Evolutionary conservation across 2,888 invertebrate species (phyloP), one percentile per base, ranked within the genome.

Genomic region (Itoplectis maculator): DNA sequence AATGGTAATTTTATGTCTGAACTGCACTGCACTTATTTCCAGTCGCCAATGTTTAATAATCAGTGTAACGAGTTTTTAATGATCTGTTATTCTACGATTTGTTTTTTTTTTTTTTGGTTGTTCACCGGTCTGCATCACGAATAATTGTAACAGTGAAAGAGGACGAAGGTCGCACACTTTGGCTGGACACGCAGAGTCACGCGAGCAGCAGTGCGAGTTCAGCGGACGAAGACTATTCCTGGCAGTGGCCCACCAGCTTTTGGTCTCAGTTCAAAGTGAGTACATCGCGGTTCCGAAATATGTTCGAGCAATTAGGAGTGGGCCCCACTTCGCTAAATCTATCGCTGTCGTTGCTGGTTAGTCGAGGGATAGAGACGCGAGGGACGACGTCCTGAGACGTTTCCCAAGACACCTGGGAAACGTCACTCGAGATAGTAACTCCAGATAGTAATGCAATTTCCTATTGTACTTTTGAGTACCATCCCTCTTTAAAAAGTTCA

Each of bases 181-280:
- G 96, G 95, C 93, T 95, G 87, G 95, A 96, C 90, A 95, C 95
- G 61, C 95, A 96, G 89, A 96, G 96, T 81, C 95, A 95, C 88
- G 95, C 95, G 40, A 95, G 95, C 61, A 95, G 95, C 49, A 95
- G 94, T 68, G 94, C 94, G 70, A 95, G 95, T 90, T 95, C 95
- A 69, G 94, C 95, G 69, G 95, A 95, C 86, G 95, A 95, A 88
- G 95, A 96, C 87, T 95, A 94, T 86, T 94, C 95, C 89, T 94
- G 96, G 93, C 94, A 95, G 80, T 96, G 96, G 95, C 96, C 96
- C 65, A 96, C 96, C n/a, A 95, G 95, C 81, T 96, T 97, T 92
- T 95, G 95, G 94, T 96, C 96, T 13, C 97, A 97, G 92, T 96
- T 96, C 90, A 95, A 95, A 92, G 95, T 94, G 86, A 90, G 91